phyloP scores from a whole-genome alignment of 2,113 vertebrate species.

The cattle (Bos taurus) region ARS-UCD2.0 NC_037330.1:6588001-6588500 shows the following conservation, averaged over 20 bases:
- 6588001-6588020: neutral
- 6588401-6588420: neutral
- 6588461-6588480: neutral
- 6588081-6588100: neutral
- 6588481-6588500: neutral
- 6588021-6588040: neutral
- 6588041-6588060: neutral
- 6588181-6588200: neutral
- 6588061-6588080: neutral
- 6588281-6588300: neutral
- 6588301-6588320: neutral
- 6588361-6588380: neutral
- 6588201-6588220: neutral
- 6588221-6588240: neutral
- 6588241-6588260: accelerated
- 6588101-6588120: neutral
- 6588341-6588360: accelerated
- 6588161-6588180: neutral
- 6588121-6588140: neutral
- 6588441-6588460: neutral
- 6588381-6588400: neutral
- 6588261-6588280: neutral
- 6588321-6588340: accelerated
- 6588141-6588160: neutral
- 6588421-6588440: neutral